A percentile compares a stretch with the other conserved stretches of the same genome.
Conservation (phyloP, 2,888 invertebrate species). For the Cyclophora punctaria region DNA sequence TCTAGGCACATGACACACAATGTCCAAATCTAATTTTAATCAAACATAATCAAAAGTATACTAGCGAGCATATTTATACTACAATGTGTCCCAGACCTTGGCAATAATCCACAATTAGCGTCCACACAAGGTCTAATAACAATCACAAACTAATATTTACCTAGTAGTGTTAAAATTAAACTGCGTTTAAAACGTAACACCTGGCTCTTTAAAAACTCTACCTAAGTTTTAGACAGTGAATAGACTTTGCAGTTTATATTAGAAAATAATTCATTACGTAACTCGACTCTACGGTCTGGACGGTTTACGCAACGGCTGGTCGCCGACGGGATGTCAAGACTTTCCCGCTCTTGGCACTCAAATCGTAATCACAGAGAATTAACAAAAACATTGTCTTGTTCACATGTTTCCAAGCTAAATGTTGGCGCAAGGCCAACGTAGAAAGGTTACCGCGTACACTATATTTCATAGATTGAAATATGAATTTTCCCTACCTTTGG, state of each 20-base stretch:
- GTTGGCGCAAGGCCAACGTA: constrained; percentile 50
- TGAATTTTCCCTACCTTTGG: constrained; percentile 6
- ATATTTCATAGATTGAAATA: constrained; percentile 16
- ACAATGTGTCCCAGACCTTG: constrained; percentile 55
- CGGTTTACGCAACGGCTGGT: constrained; percentile 35
- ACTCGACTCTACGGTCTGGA: constrained; percentile 21
- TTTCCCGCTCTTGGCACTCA: constrained; percentile 43
- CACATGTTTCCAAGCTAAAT: constrained; percentile 60
- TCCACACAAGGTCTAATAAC: constrained; percentile 37
- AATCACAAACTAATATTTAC: constrained; percentile 14
- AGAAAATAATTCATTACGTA: constrained; percentile 40
- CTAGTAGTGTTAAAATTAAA: too few relatives aligned
- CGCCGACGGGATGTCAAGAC: constrained; percentile 18
- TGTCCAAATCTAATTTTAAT: too few relatives aligned
- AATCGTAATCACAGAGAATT: constrained; percentile 27
- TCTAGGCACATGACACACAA: too few relatives aligned
- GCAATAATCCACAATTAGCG: constrained; percentile 63
- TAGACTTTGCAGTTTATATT: background rate
- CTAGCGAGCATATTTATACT: too few relatives aligned
- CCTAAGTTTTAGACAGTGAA: too few relatives aligned
- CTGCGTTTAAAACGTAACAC: too few relatives aligned
- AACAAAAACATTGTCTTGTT: constrained; percentile 51
- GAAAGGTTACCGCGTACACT: constrained; percentile 31
- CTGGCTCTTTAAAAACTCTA: too few relatives aligned
- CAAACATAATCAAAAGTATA: too few relatives aligned